Percentiles rank a stretch among this genome's conserved stretches.
Evolutionary conservation across 2,888 invertebrate genomes (phyloP).

Genomic region (Gnatocerus cornutus): DNA sequence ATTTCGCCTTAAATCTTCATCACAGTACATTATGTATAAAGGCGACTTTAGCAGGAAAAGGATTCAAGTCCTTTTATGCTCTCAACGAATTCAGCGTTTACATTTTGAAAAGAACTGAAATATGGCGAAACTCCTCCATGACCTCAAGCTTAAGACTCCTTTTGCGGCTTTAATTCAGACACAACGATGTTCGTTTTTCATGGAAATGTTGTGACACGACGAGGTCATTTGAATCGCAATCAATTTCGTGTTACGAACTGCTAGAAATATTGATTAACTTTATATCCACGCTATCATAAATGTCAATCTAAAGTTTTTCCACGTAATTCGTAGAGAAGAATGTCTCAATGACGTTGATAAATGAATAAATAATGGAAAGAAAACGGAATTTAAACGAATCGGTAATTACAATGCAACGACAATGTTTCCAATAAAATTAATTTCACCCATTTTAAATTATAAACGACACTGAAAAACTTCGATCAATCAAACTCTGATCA

Average conservation of each 20-base stretch:
- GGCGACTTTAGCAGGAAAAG: conserved; percentile 18
- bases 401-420: neutral
- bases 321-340: conserved; percentile 4
- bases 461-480: too few species aligned
- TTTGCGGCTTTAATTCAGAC: conserved; percentile 3
- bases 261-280: conserved; percentile 6
- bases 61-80: conserved; percentile 5
- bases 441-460: too few species aligned
- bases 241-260: conserved; percentile 8
- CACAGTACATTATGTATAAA: conserved; percentile 21
- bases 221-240: conserved; percentile 10
- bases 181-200: neutral
- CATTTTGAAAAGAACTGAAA: conserved; percentile 7
- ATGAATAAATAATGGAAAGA: conserved; percentile 11
- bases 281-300: conserved; percentile 11
- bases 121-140: neutral
- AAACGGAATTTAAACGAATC: conserved; percentile 4
- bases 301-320: conserved; percentile 7
- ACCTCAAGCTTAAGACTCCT: neutral
- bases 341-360: conserved; percentile 2
- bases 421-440: too few species aligned
- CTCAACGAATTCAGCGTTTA: conserved; percentile 6
- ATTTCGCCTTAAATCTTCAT: conserved; percentile 23
- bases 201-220: neutral
- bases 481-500: too few species aligned